Evolutionary conservation across 2,113 vertebrate genomes (phyloP).

Genomic region (Stegostoma tigrinum): DNA sequence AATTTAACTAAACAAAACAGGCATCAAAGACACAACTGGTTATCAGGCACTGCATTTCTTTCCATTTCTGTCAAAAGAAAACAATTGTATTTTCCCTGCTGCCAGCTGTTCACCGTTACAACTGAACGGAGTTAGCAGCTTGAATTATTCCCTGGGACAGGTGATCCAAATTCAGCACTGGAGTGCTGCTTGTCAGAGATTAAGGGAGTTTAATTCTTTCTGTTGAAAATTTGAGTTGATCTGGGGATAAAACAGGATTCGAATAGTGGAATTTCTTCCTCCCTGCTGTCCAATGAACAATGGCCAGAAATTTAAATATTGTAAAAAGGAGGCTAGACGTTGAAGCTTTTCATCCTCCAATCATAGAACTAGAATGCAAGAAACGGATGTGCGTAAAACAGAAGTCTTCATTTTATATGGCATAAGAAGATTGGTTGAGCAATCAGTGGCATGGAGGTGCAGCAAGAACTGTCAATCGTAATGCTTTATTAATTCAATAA

Average conservation of each 20-base stretch:
- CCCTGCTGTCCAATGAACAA: no score
- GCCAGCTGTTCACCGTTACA: conserved; percentile 31
- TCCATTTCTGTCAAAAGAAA: conserved; percentile 11
- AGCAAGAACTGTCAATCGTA: no score
- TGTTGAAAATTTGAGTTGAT: background rate
- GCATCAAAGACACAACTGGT: background rate
- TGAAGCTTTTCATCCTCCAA: no score
- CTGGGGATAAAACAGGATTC: background rate
- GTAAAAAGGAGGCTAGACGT: no score
- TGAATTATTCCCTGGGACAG: conserved; percentile 18
- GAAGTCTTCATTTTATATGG: no score
- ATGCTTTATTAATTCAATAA: no score
- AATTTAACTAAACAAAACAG: background rate
- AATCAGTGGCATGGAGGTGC: no score
- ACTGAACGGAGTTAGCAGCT: conserved; percentile 25
- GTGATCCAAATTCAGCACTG: conserved; percentile 25
- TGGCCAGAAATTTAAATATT: no score
- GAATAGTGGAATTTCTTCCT: no score
- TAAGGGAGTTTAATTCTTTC: background rate
- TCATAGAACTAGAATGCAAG: no score
- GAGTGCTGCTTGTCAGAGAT: background rate
- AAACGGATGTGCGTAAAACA: no score
- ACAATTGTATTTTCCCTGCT: conserved; percentile 18
- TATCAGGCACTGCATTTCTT: conserved; percentile 11
- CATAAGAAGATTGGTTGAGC: no score